Evolutionary conservation across 2,797 vertebrate genomes (phyloP), one percentile per base, ranked within the genome.

Genomic region (Enoplosus armatus): DNA sequence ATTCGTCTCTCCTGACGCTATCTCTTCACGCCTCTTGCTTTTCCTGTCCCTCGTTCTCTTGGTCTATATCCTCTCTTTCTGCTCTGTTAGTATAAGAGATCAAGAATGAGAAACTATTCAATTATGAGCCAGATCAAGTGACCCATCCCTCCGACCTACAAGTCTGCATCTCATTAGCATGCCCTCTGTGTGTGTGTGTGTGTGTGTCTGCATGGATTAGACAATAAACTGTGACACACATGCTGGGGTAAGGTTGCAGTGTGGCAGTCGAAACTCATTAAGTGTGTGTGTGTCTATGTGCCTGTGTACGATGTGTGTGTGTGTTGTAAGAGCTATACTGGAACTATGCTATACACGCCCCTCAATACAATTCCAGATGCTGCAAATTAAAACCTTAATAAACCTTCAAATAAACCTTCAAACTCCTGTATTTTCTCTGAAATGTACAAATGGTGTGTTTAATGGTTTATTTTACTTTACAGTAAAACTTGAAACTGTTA

Each of bases 141-240:
- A 81, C 75, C 78, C 62, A 22, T 50, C 66, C 60, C 18, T 51
- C 65, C 80, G 56, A 85, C 89, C 75, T 89, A 64, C 73, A 85
- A 71, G 77, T 77, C 78, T 74, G 75, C 43, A 60, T 83, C 66
- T 79, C 76, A 83, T 82, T 78, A 83, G 37, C 61, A 35, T 65
- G 48, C 75, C 61, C 70, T 56, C 5, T 29, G 35, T 29, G 29
- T 68, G 43, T 75, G 72, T 50, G 22, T 35, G 50, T n/a, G 35
- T 33, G 61, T 27, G 24, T 26, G 66, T 56, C 14, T 48, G 33
- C 6, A 24, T 27, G 37, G 2, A 12, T 70, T 60, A 60, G 66
- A 54, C 51, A 72, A 85, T 59, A 35, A 58, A 80, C 22, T 65
- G 54, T 77, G 80, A 75, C 77, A 79, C 29, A 70, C 56, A 72